phyloP scores from a whole-genome alignment of 2,797 vertebrate genomes.

The Cynopterus sphinx region DNA sequence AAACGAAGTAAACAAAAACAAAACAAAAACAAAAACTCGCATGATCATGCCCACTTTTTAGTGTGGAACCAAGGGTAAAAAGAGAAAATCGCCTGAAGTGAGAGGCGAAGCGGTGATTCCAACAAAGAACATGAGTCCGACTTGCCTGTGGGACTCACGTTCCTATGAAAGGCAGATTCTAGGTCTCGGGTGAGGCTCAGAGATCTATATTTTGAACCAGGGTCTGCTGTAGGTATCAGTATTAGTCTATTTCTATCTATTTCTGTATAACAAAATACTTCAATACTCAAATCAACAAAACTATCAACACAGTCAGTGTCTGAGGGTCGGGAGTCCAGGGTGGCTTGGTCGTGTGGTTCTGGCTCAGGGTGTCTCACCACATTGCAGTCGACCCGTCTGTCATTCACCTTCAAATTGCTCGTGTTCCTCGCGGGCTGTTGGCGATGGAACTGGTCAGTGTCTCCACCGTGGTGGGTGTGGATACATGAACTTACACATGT shows the following conservation, averaged over 20 bases:
- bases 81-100: not conserved
- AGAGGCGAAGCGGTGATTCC: not conserved
- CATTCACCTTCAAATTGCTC: not conserved
- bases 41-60: not conserved
- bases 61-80: not conserved
- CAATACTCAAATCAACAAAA: not conserved
- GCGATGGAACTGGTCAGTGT: not conserved
- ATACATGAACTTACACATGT: not conserved
- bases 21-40: not conserved
- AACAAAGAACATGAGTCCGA: not conserved
- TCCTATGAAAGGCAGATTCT: not conserved
- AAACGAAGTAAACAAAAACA: no score
- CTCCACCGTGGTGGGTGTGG: no score
- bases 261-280: not conserved
- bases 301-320: not conserved
- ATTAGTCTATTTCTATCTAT: not conserved
- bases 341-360: not conserved
- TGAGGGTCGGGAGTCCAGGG: not conserved
- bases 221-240: not conserved
- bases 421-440: not conserved
- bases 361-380: not conserved
- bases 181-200: not conserved
- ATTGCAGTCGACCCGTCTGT: rapidly evolving
- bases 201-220: not conserved
- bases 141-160: no score